phyloP scores from a whole-genome alignment of 2,888 invertebrate genomes.

The Latrodectus elegans region DNA sequence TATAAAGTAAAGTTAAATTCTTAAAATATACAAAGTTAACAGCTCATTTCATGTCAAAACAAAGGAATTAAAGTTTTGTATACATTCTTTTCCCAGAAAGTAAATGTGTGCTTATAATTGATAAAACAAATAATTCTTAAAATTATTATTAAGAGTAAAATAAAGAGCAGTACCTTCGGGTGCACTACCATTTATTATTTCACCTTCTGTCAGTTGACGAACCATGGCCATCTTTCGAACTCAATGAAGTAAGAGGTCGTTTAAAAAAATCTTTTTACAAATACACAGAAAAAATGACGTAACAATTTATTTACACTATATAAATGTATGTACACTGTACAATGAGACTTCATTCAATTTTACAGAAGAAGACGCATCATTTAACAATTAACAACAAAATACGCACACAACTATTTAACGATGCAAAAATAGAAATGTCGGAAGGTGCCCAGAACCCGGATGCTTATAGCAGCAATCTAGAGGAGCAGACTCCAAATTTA shows the following conservation, averaged over 20 bases:
- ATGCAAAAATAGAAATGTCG: constrained; percentile 70
- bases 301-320: constrained; percentile 64
- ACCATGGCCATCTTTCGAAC: constrained; percentile 69
- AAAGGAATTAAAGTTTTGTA: too few species aligned
- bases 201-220: constrained; percentile 67
- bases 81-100: too few species aligned
- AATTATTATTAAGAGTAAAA: too few species aligned
- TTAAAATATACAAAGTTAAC: too few species aligned
- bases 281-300: constrained; percentile 64
- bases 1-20: too few species aligned
- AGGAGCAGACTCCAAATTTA: constrained; percentile 52
- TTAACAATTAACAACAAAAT: constrained; percentile 64
- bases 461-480: constrained; percentile 47
- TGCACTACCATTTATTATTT: constrained; percentile 58
- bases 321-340: constrained; percentile 66
- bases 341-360: constrained; percentile 41
- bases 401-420: constrained; percentile 61
- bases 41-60: too few species aligned
- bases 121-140: too few species aligned
- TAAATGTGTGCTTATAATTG: too few species aligned
- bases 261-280: constrained; percentile 54
- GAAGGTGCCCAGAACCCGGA: constrained; percentile 66
- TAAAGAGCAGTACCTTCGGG: constrained; percentile 40
- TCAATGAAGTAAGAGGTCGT: constrained; percentile 49
- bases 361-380: constrained; percentile 60